Evolutionary conservation across 2,797 vertebrate genomes (phyloP).

Genomic region (Octomys mimax): DNA sequence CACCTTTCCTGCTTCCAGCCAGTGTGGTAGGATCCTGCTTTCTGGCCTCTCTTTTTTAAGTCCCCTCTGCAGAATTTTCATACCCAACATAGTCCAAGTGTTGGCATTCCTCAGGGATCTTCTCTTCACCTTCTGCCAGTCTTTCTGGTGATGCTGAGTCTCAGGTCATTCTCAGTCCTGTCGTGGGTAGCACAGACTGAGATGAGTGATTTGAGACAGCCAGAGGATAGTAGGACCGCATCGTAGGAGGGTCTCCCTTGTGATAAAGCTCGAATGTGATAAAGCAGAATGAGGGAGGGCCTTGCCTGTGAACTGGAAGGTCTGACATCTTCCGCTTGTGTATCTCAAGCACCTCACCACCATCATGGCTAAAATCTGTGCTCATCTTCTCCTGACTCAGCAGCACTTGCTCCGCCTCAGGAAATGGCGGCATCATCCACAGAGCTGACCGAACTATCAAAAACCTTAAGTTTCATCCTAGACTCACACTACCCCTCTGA

Average conservation of each 20-base stretch:
- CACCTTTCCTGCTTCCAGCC: not conserved
- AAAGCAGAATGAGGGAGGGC: not conserved
- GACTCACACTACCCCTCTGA: not conserved
- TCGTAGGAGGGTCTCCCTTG: not conserved
- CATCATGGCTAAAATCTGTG: not conserved
- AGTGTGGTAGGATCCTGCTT: not conserved
- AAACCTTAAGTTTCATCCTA: not conserved
- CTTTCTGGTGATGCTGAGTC: conserved; percentile 12
- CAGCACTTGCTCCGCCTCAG: not conserved
- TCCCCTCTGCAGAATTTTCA: conserved; percentile 28
- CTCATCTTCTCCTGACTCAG: not conserved
- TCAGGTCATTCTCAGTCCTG: not conserved
- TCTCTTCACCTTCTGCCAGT: not conserved
- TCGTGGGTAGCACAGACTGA: not conserved
- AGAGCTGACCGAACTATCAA: not conserved
- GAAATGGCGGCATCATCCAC: not conserved
- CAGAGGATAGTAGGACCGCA: not conserved
- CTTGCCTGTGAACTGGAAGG: not conserved
- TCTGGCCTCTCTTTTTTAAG: not conserved
- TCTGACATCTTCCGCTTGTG: not conserved
- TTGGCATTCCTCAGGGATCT: not conserved
- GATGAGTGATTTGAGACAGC: not conserved
- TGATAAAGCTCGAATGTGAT: not conserved
- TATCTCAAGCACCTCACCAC: not conserved
- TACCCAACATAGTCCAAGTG: not conserved